phyloP scores from a whole-genome alignment of 2,797 vertebrate species.

The Pristis pectinata region DNA sequence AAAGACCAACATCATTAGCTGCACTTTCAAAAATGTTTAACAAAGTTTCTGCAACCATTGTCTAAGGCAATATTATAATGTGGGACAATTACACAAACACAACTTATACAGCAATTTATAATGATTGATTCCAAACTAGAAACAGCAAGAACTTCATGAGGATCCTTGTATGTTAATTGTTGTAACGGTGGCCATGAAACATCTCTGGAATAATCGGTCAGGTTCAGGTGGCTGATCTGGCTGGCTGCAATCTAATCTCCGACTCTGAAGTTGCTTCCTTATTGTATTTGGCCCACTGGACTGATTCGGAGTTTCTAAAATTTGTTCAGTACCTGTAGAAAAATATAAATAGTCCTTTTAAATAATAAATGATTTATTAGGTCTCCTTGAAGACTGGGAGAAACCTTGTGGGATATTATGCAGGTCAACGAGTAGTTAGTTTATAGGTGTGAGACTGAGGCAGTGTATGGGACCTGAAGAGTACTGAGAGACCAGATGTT shows the following conservation, averaged over 20 bases:
- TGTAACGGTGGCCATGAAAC: slow-evolving; percentile 60
- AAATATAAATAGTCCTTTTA: neutral
- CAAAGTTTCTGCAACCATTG: neutral
- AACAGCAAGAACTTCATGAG: slow-evolving; percentile 43
- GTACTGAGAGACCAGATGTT: neutral
- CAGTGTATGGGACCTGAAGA: neutral
- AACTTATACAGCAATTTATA: neutral
- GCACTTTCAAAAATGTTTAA: neutral
- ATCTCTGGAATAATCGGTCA: slow-evolving; percentile 59
- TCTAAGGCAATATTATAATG: neutral
- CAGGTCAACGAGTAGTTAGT: neutral
- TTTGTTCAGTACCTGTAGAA: slow-evolving; percentile 47
- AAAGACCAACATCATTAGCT: neutral
- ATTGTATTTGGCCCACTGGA: slow-evolving; percentile 53
- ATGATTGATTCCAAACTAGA: neutral
- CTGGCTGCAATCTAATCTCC: slow-evolving; percentile 58
- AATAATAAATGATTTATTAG: neutral
- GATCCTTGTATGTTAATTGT: slow-evolving; percentile 56
- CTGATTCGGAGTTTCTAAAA: slow-evolving; percentile 47
- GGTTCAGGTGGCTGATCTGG: slow-evolving; percentile 54
- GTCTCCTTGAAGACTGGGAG: neutral
- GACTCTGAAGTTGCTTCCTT: slow-evolving; percentile 59
- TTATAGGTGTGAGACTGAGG: neutral
- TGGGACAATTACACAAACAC: slow-evolving; percentile 3
- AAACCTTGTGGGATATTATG: neutral